Base-by-base conservation (phyloP, 2,888 invertebrate species). In the Callinectes sapidus region DNA sequence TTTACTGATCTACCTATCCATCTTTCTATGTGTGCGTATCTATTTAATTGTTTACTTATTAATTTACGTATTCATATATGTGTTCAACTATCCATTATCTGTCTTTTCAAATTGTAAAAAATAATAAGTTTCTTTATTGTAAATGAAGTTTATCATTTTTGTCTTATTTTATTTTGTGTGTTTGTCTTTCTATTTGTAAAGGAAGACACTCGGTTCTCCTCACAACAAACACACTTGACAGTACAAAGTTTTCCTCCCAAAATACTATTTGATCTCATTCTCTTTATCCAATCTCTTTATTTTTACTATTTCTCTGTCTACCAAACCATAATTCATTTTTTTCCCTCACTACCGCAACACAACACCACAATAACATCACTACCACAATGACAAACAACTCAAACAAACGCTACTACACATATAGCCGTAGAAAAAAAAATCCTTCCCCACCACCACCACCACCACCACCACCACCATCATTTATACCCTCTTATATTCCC, bases 271-370 rank as follows among this genome's bases (percentile, higher is more conserved):
- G 71, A 71, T 71, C 71, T 28, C 10, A 71, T 71, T 71, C n/a
- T 71, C 71, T 18, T n/a, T 71, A n/a, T 6, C 23, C 90, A 48
- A 81, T 85, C 85, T 85, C 81, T 90, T 55, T 90, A 10, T 90
- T n/a, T 18, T 71, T 18, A 5, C 8, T 28, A 18, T 88, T 48
- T 88, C 28, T 88, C 88, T 88, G 54, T 55, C 88, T 88, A 13
- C 48, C 55, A 8, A 23, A 14, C 81, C 28, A 42, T 77, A 48
- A n/a, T 77, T 54, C 90, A 28, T 1, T 71, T 6, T 71, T 71
- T 28, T 28, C 3, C 28, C 1, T 32, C 81, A 35, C 32, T 16
- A 35, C 81, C 35, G 16, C 81, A 32, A 35, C 35, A 35, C 16
- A 10, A 81, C 35, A 35, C 16, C 81, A 35, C 81, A 32, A 5